These are phyloP conservation scores for Montipora capitata DNA, from an alignment of 92 coral and sea anemone genomes.

Conservation along the genomic window DNA sequence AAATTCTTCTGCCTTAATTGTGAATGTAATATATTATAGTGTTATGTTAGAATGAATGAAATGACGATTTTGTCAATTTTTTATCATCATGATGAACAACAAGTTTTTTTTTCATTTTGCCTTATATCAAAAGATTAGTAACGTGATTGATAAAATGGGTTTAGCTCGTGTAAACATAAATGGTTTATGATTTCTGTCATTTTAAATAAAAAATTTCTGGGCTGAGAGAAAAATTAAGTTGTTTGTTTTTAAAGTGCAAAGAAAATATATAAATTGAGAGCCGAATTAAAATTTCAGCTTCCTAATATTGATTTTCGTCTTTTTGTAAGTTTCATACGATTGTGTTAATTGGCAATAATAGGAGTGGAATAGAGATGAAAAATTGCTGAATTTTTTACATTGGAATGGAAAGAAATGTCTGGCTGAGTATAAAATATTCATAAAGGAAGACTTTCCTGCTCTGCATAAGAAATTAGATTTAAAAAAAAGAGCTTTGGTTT, in stretches of 20 bases:
- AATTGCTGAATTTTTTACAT: not conserved
- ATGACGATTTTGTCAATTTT: not conserved
- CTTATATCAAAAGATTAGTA: conserved; percentile 3
- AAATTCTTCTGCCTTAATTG: not conserved
- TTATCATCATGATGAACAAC: not conserved
- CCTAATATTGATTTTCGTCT: no score
- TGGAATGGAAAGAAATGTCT: not conserved
- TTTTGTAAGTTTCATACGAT: not conserved
- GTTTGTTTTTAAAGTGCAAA: not conserved
- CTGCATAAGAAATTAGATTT: conserved; percentile 29
- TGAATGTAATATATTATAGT: no score
- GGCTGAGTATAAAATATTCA: conserved; percentile 42
- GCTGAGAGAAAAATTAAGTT: not conserved
- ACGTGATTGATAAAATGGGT: conserved; percentile 38
- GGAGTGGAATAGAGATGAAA: not conserved
- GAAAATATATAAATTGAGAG: not conserved
- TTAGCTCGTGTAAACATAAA: conserved; percentile 6
- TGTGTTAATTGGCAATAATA: not conserved
- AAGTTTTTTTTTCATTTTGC: not conserved
- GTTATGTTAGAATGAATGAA: not conserved
- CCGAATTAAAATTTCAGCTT: not conserved
- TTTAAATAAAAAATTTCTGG: conserved; percentile 10
- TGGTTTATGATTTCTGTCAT: not conserved
- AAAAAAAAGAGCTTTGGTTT: conserved; percentile 2
- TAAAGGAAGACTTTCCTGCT: conserved; percentile 13